Base-by-base conservation (phyloP, 2,888 invertebrate species). In the Ypsolopha sequella region DNA sequence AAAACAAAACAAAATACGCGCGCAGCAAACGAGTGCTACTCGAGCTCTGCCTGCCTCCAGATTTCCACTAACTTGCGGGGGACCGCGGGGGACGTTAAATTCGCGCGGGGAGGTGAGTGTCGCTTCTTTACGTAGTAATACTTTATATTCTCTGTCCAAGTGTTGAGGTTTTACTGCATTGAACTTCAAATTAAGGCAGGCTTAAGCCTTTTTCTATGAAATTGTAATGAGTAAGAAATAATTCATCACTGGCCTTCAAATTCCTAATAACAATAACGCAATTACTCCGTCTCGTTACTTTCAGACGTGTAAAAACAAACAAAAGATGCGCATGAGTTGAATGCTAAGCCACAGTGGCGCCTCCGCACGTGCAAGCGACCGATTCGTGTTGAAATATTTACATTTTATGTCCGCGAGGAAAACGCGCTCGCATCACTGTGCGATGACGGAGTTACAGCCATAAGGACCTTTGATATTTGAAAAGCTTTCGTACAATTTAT, bases 221-320 rank as follows among this genome's bases (percentile, higher is more conserved):
- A 24, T 24, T 24, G 2, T 24, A 3, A 24, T 24, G 24, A 24
- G 24, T 24, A 24, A 24, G 24, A 24, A 24, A 24, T 3, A 24
- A 24, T 3, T 24, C 2, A 24, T 24, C 4, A 24, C 24, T 24
- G 24, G 24, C 24, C 24, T 24, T 24, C 24, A 3, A 2, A 74
- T 65, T 81, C 69, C 73, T 76, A 73, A 84, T 78, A 73, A 73
- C 69, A 64, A 70, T 81, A 81, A 80, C 78, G 80, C n/a, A 9
- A 38, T 38, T 38, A 38, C 39, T 65, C 61, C 45, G 41, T 24
- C 55, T 60, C 58, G 58, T 60, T 60, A 61, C 55, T 59, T 63
- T 63, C 56, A 64, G 61, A 48, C 47, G 69, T 68, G 71, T 76
- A 74, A 79, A 79, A 80, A 80, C 77, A 79, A 77, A 78, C 75